phyloP scores from a whole-genome alignment of 2,797 vertebrate genomes.

The Glyptemys insculpta region DNA sequence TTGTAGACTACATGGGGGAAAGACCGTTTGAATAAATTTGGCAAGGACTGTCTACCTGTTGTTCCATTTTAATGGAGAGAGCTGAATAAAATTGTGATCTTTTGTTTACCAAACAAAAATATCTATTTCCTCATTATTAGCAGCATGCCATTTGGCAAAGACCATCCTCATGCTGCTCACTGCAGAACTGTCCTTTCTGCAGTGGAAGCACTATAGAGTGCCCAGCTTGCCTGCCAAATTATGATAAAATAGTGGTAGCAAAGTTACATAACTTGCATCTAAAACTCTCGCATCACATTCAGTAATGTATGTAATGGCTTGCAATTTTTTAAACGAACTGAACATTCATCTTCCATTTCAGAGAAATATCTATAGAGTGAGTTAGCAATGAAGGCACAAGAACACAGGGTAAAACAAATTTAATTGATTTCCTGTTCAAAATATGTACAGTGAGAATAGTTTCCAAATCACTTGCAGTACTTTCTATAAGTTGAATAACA shows the following conservation, averaged over 20 bases:
- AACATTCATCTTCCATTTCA: slow-evolving; percentile 52
- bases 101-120: not conserved
- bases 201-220: slow-evolving; percentile 21
- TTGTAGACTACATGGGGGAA: no score
- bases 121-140: not conserved
- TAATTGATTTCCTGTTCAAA: not conserved
- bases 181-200: not conserved
- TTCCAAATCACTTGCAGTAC: slow-evolving; percentile 40
- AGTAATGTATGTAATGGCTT: not conserved
- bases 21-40: not conserved
- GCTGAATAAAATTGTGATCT: not conserved
- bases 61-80: not conserved
- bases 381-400: slow-evolving; percentile 47
- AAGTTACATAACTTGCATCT: slow-evolving; percentile 48
- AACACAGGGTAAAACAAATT: slow-evolving; percentile 39
- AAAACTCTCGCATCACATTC: not conserved
- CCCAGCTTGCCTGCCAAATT: slow-evolving; percentile 69
- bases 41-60: not conserved
- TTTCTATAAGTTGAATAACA: slow-evolving; percentile 65
- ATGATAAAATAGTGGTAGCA: slow-evolving; percentile 55
- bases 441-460: slow-evolving; percentile 35
- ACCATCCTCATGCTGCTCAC: not conserved
- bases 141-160: not conserved
- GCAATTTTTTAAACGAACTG: slow-evolving; percentile 60
- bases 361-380: slow-evolving; percentile 34